Evolutionary conservation across 2,113 vertebrate species (phyloP).

Genomic region (Ammodytes dubius): DNA sequence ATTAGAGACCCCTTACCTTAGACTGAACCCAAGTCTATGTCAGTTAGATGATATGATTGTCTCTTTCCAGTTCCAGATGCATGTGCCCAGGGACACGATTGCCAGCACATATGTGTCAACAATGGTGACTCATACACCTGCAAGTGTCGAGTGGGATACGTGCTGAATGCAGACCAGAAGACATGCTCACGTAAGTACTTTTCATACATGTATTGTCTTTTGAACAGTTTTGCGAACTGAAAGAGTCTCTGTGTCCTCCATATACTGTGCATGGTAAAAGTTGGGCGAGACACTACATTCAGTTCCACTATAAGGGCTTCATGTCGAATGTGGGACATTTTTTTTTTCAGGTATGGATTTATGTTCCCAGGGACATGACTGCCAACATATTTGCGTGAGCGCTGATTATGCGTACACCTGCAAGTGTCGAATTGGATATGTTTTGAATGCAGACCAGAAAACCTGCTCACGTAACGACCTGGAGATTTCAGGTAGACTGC

Average conservation of each 20-base stretch:
- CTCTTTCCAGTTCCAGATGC: conserved; percentile 72
- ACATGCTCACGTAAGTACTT: conserved; percentile 76
- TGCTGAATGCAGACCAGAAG: conserved; percentile 84
- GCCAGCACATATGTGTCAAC: conserved; percentile 84
- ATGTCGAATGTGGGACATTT: neutral
- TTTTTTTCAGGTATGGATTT: conserved; percentile 68
- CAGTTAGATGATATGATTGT: neutral
- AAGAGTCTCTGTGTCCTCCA: neutral
- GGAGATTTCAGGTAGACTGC: conserved; percentile 65
- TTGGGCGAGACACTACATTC: neutral
- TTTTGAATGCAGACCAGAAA: conserved; percentile 82
- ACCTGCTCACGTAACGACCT: conserved; percentile 77
- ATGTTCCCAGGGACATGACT: conserved; percentile 79
- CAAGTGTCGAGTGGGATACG: conserved; percentile 81
- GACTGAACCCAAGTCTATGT: neutral
- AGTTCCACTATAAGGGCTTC: neutral
- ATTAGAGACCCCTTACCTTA: neutral
- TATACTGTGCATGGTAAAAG: neutral
- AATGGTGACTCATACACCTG: conserved; percentile 74
- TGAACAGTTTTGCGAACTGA: neutral
- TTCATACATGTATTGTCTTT: neutral
- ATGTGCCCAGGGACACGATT: conserved; percentile 81
- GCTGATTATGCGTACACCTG: conserved; percentile 72
- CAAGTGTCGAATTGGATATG: conserved; percentile 80
- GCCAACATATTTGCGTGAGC: conserved; percentile 83